Conservation (phyloP, 1,140 invertebrate species). For the Ditylenchus dipsaci region DNA sequence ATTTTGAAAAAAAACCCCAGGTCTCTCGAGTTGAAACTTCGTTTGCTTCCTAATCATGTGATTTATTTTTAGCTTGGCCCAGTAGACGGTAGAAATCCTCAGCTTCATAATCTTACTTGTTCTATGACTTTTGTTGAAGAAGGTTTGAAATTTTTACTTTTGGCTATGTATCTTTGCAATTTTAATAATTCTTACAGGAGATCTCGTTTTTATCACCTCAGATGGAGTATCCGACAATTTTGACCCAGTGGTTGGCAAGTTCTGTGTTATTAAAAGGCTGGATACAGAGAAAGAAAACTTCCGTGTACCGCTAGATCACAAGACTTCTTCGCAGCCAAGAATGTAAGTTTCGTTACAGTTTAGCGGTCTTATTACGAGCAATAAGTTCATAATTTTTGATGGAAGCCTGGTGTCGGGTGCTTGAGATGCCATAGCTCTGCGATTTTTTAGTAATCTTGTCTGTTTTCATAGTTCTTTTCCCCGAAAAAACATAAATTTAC, state of each 20-base stretch:
- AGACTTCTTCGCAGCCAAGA: background rate
- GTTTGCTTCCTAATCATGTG: no score
- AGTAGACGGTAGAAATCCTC: slow-evolving; percentile 79
- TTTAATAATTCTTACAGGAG: slow-evolving; percentile 63
- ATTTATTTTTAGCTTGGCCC: no score
- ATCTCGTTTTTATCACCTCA: slow-evolving; percentile 81
- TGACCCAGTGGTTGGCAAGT: slow-evolving; percentile 86
- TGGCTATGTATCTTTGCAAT: background rate
- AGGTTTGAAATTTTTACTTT: slow-evolving; percentile 25
- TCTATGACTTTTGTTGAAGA: slow-evolving; percentile 76
- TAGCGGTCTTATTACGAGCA: background rate
- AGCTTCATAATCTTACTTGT: slow-evolving; percentile 82
- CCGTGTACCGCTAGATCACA: background rate
- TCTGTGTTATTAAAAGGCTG: slow-evolving; percentile 67
- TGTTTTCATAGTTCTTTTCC: no score
- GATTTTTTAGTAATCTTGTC: no score
- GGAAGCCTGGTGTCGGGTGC: no score
- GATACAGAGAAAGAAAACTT: slow-evolving; percentile 31
- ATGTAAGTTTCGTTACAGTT: background rate
- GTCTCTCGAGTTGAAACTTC: no score
- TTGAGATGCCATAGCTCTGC: no score
- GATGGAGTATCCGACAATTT: slow-evolving; percentile 91
- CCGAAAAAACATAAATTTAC: no score
- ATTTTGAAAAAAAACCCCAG: no score
- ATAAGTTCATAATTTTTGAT: background rate